Conservation (phyloP, 2,113 vertebrate genomes). For the Siniperca knerii region DNA sequence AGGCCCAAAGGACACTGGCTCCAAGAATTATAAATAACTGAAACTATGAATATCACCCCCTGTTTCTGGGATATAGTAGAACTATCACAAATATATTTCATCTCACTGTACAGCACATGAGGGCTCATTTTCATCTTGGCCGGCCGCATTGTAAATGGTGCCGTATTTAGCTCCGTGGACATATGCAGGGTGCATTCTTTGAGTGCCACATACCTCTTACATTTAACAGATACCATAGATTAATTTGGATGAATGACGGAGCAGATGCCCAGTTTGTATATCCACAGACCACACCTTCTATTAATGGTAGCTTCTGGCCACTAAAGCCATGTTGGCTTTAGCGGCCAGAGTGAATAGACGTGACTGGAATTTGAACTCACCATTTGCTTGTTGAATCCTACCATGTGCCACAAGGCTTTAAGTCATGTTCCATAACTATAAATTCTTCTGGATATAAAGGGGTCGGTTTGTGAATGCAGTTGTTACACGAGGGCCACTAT, state of each 20-base stretch:
- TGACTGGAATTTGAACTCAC: constrained; percentile 31
- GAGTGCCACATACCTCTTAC: constrained; percentile 52
- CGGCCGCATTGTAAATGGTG: constrained; percentile 42
- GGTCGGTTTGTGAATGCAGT: constrained; percentile 38
- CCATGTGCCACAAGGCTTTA: constrained; percentile 22
- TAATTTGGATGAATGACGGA: constrained; percentile 69
- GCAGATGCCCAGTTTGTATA: constrained; percentile 42
- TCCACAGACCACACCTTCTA: constrained; percentile 38
- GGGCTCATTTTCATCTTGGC: constrained; percentile 45
- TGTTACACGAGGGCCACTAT: constrained; percentile 2
- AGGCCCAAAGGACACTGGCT: constrained; percentile 34
- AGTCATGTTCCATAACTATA: constrained; percentile 38
- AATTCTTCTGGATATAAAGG: constrained; percentile 20
- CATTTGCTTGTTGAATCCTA: constrained; percentile 34
- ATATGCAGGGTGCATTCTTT: constrained; percentile 57
- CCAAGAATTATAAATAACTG: constrained; percentile 47
- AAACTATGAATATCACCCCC: constrained; percentile 20
- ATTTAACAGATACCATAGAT: constrained; percentile 64
- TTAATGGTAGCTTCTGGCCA: constrained; percentile 49
- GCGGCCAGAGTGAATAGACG: constrained; percentile 7
- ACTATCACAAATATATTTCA: constrained; percentile 67
- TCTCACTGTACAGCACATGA: constrained; percentile 51
- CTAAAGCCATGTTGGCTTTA: constrained; percentile 43
- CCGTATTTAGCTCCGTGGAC: constrained; percentile 65
- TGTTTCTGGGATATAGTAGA: constrained; percentile 47